Base-by-base conservation (phyloP, 92 coral and sea anemone genomes). In the Chrysogorgia sp. region DNA sequence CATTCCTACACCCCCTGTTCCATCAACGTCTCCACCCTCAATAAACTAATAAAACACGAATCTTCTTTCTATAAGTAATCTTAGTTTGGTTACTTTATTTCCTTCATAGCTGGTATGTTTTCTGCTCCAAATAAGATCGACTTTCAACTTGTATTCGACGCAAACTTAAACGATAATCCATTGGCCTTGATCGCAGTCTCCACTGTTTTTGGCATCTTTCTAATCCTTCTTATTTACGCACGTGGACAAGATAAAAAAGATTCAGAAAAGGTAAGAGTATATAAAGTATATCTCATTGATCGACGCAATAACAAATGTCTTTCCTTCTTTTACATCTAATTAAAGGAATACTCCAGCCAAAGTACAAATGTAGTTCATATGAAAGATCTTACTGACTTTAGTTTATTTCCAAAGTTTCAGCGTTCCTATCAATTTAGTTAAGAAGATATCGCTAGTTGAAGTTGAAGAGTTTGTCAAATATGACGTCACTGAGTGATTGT, bases 111-210 rank as follows among this genome's bases (percentile, higher is more conserved):
- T 55, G 90, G 94, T 59, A 87, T 93, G 75, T 93, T 93, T 66
- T 93, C 93, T 21, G 92, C 98, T 7, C 98, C 97, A 29, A 93
- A 93, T 57, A 92, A 96, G 65, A 93, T 93, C 50, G 97, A 93
- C 82, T 93, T 93, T 49, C 79, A 82, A 71, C 85, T 87, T 67
- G 98, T 93, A 41, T 93, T 93, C 48, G 90, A 93, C 76, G 97
- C 84, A 17, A 88, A 92, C 63, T 77, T 93, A 20, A 80, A 85
- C n/a, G 93, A 93, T 68, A 93, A 93, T 43, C 98, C 98, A 0
- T 63, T 93, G 58, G 90, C 92, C 2, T 77, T 93, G 65, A 88
- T 86, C 20, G 86, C 89, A 13, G 97, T 93, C 12, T 76, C 80
- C 32, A 79, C 88, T 28, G 88, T 90, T 43, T 81, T 91, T 67